Evolutionary conservation across 2,113 vertebrate genomes (phyloP).

Genomic region (Pao palembangensis): DNA sequence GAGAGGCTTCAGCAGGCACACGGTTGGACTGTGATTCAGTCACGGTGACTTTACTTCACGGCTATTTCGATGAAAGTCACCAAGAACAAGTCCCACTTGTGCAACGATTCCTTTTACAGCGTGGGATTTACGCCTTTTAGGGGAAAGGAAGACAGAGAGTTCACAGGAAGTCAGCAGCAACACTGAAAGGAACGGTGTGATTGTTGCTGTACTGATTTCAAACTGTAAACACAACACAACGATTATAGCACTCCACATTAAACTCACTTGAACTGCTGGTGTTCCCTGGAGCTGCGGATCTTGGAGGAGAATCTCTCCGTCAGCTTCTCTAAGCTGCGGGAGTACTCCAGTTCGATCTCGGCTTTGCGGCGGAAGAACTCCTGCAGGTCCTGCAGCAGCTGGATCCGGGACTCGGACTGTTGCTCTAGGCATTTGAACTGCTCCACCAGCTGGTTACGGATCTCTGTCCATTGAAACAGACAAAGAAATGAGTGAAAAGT

Average conservation of each 20-base stretch:
- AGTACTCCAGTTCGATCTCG: slow-evolving; percentile 96
- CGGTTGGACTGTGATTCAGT: slow-evolving; percentile 32
- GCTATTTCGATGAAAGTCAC: slow-evolving; percentile 18
- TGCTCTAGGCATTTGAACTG: slow-evolving; percentile 99
- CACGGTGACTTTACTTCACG: slow-evolving; percentile 14
- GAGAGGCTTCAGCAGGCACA: slow-evolving; percentile 46
- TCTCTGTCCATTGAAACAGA: slow-evolving; percentile 77
- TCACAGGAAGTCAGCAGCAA: background rate
- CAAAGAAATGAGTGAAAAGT: background rate
- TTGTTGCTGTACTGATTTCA: background rate
- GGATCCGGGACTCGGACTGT: slow-evolving; percentile 94
- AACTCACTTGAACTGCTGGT: slow-evolving; percentile 94
- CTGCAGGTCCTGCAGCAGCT: slow-evolving; percentile 97
- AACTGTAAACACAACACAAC: background rate
- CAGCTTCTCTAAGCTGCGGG: slow-evolving; percentile 94
- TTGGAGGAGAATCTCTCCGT: slow-evolving; percentile 96
- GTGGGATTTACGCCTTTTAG: background rate
- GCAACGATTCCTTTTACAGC: background rate
- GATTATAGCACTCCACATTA: background rate
- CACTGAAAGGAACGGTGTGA: background rate
- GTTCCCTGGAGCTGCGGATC: slow-evolving; percentile 93
- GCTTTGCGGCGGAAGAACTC: slow-evolving; percentile 98
- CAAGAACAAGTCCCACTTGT: background rate
- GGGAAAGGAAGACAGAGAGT: background rate
- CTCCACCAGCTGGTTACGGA: slow-evolving; percentile 95